These are phyloP conservation scores for Pyrochroa serraticornis DNA, from an alignment of 2,888 invertebrate species.

Conservation along the genomic window DNA sequence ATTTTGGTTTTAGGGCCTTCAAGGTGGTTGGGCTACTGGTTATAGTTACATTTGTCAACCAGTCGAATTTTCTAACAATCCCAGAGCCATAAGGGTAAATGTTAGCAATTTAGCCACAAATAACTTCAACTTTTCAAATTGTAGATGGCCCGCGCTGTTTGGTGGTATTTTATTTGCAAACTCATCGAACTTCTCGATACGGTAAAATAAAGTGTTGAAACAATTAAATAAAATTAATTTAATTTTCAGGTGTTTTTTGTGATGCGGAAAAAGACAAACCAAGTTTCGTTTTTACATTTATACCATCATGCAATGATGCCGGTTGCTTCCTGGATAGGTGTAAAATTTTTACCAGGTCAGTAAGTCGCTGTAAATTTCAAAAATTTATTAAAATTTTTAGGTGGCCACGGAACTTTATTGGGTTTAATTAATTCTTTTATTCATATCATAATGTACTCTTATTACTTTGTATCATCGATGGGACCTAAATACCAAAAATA, in stretches of 20 bases:
- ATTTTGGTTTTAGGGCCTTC: slow-evolving; percentile 46
- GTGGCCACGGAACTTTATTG: slow-evolving; percentile 80
- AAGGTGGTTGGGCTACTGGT: slow-evolving; percentile 59
- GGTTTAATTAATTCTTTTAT: slow-evolving; percentile 92
- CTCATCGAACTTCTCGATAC: slow-evolving; percentile 64
- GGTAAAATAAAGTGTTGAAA: slow-evolving; percentile 42
- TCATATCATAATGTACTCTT: slow-evolving; percentile 93
- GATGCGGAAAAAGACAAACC: slow-evolving; percentile 70
- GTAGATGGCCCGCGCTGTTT: slow-evolving; percentile 55
- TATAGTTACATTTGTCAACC: slow-evolving; percentile 79
- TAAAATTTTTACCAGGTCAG: slow-evolving; percentile 59
- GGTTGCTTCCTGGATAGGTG: slow-evolving; percentile 62
- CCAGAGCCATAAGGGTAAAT: slow-evolving; percentile 59
- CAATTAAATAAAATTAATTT: slow-evolving; percentile 5
- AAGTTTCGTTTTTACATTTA: slow-evolving; percentile 71
- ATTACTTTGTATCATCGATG: slow-evolving; percentile 87
- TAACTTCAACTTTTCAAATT: slow-evolving; percentile 22
- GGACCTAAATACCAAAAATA: slow-evolving; percentile 87
- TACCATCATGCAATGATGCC: slow-evolving; percentile 71
- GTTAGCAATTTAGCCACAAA: neutral
- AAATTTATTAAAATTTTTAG: too few relatives aligned
- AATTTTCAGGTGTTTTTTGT: slow-evolving; percentile 65
- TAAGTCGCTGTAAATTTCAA: too few relatives aligned
- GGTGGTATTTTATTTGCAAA: slow-evolving; percentile 63
- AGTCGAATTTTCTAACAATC: slow-evolving; percentile 67